These are phyloP conservation scores for Lepidothrix coronata DNA, from an alignment of 2,113 vertebrate genomes.

Conservation along the genomic window DNA sequence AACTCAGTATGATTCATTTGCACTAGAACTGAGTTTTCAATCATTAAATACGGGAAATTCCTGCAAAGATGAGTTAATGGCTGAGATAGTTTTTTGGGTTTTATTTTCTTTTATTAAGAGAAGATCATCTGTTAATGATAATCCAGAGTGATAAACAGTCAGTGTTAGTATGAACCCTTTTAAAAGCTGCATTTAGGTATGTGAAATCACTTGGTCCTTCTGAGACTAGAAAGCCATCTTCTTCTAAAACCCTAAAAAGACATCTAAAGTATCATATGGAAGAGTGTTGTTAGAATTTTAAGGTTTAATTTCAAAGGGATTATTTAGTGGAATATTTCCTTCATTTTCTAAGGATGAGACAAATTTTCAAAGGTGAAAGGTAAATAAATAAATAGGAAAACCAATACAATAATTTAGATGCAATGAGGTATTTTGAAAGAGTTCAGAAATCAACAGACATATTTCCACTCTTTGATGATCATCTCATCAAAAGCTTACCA, in stretches of 20 bases:
- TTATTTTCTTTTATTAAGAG: constrained; percentile 29
- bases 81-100: constrained; percentile 9
- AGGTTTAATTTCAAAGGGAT: background rate
- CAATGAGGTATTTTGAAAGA: background rate
- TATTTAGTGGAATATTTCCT: background rate
- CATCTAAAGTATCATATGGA: background rate
- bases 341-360: background rate
- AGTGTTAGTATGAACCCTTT: background rate
- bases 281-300: background rate
- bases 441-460: background rate
- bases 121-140: background rate
- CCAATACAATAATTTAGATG: background rate
- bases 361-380: background rate
- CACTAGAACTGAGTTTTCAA: constrained; percentile 45
- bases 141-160: background rate
- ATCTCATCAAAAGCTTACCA: background rate
- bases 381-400: background rate
- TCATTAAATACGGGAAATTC: constrained; percentile 60
- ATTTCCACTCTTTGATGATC: background rate
- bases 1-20: constrained; percentile 60
- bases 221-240: background rate
- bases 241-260: background rate
- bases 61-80: constrained; percentile 47
- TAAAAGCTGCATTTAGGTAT: background rate
- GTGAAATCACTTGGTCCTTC: background rate